Evolutionary conservation across 1,140 invertebrate species (phyloP), one percentile per base, ranked within the genome.

Genomic region (Geopemphigus sp.): DNA sequence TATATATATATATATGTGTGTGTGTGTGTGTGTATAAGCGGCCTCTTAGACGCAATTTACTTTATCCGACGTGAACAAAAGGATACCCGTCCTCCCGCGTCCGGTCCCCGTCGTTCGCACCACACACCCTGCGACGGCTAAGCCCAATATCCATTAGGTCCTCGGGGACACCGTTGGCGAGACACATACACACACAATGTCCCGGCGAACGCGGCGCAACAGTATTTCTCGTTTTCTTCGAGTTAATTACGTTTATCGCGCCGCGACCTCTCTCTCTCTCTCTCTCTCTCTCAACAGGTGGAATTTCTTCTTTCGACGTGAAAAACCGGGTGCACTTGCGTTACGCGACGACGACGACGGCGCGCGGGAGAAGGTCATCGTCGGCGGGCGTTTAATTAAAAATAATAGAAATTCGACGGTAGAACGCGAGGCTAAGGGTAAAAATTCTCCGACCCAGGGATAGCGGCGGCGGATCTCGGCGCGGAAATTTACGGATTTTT

Each of bases 231-330:
- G n/a, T 78, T n/a, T 26, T 78, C 57, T 78, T 47, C 32, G 39
- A 78, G 57, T 78, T 78, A 78, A 78, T 63, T 78, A 78, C 56
- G 57, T 78, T 78, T 78, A 78, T 78, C 74, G 68, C 74, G 15
- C 56, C 54, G 22, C 47, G 26, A n/a, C n/a, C n/a, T n/a, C n/a
- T n/a, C n/a, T n/a, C n/a, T n/a, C n/a, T n/a, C n/a, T n/a, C n/a
- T n/a, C n/a, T n/a, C n/a, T n/a, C n/a, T 19, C 22, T 19, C 73
- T 6, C 74, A 78, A 78, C 74, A 78, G 74, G 74, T 78, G 74
- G 74, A 78, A 78, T 63, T 78, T 78, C 12, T 39, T 61, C 22
- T 47, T 57, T 24, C 29, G 17, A 19, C 19, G 24, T 2, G 17
- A 54, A 32, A 72, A 29, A 19, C 8, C 29, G 5, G 5, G 15